Percentiles rank a stretch among this genome's conserved stretches.
Conservation (phyloP, 2,113 vertebrate genomes). For the Dicrurus megarhynchus region DNA sequence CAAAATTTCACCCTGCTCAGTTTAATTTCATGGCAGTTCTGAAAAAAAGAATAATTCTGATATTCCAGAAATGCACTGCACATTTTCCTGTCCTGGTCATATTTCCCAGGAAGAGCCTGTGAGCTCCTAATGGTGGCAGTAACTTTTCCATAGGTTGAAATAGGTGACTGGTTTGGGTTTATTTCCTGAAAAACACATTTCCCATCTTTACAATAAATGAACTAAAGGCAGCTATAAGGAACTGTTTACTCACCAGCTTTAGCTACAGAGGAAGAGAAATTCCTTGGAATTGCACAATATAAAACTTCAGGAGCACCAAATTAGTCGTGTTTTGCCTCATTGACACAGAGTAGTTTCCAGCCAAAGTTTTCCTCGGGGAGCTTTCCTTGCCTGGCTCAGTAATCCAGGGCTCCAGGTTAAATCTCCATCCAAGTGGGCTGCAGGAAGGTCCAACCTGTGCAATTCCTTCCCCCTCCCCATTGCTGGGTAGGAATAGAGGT, state of each 20-base stretch:
- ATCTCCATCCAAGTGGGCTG: neutral
- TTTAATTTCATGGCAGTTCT: neutral
- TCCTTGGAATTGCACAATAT: neutral
- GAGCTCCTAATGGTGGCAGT: neutral
- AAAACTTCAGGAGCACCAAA: neutral
- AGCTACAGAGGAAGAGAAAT: neutral
- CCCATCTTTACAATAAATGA: neutral
- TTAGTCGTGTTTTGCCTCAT: neutral
- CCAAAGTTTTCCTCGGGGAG: neutral
- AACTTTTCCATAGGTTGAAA: neutral
- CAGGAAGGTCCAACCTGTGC: neutral
- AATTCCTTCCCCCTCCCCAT: neutral
- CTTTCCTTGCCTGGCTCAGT: neutral
- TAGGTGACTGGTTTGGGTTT: neutral
- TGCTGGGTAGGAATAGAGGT: fast-evolving
- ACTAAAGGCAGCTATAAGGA: neutral
- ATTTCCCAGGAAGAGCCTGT: neutral
- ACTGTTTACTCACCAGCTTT: neutral
- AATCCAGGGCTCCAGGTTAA: neutral
- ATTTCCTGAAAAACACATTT: neutral
- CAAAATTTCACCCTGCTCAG: neutral
- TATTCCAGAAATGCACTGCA: neutral
- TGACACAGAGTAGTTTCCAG: neutral
- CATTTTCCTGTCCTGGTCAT: neutral
- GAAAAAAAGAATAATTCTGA: neutral